These are phyloP conservation scores for Salpingus planirostris DNA, from an alignment of 2,888 invertebrate species.

Conservation along the genomic window DNA sequence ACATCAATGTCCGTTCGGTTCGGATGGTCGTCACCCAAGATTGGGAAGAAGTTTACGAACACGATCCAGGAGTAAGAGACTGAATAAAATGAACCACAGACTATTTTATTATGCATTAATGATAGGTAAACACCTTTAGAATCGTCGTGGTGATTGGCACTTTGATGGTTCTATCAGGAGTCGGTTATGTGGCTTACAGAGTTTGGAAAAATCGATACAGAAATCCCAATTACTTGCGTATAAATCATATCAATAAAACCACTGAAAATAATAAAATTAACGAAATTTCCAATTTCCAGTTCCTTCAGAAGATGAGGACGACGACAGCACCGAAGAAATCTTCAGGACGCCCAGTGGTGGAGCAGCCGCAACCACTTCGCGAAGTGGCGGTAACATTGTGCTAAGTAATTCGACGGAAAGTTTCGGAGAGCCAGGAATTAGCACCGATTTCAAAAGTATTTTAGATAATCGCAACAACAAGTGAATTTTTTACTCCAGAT, in stretches of 20 bases:
- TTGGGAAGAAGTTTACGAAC: slow-evolving; percentile 22
- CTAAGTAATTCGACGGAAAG: slow-evolving; percentile 6
- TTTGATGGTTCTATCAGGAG: slow-evolving; percentile 22
- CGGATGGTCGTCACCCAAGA: slow-evolving; percentile 52
- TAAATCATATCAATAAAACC: no score
- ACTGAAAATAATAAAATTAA: background rate
- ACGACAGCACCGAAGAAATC: slow-evolving; percentile 27
- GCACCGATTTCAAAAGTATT: slow-evolving; percentile 29
- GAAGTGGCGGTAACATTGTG: background rate
- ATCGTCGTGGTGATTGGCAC: slow-evolving; percentile 23
- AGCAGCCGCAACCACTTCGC: background rate
- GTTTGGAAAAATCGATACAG: slow-evolving; percentile 27
- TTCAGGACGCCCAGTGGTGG: slow-evolving; percentile 25
- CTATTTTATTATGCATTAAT: background rate
- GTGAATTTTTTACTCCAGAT: no score
- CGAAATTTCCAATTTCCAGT: slow-evolving; percentile 6
- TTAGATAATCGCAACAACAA: slow-evolving; percentile 21
- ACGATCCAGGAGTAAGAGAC: slow-evolving; percentile 22
- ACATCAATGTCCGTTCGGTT: slow-evolving; percentile 48
- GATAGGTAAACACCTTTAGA: slow-evolving; percentile 25
- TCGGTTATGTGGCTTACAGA: slow-evolving; percentile 23
- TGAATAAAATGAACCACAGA: slow-evolving; percentile 3
- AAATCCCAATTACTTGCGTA: slow-evolving; percentile 28
- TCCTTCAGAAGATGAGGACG: slow-evolving; percentile 23
- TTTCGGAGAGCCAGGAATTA: slow-evolving; percentile 21